phyloP scores from a whole-genome alignment of 30 jellyfish, hydroid and myxozoan species.

The Aurelia aurita region DNA sequence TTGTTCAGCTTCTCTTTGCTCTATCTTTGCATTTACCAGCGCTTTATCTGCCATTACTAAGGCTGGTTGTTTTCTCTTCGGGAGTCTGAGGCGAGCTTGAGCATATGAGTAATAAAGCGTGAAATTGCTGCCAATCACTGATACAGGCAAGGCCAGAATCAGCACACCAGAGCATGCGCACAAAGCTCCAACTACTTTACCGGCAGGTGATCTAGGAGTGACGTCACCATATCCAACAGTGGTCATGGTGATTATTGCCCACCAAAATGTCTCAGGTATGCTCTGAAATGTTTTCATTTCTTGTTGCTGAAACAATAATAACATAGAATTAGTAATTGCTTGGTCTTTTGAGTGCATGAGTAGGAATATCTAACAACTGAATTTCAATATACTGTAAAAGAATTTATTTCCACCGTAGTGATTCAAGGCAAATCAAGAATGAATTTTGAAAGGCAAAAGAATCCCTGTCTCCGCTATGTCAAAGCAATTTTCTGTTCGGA shows the following conservation, averaged over 20 bases:
- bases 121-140: conserved; percentile 96
- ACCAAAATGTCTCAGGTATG: conserved; percentile 91
- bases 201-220: conserved; percentile 87
- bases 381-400: too few relatives aligned
- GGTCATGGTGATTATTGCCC: conserved; percentile 93
- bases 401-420: too few relatives aligned
- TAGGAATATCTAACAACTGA: neutral
- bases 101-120: conserved; percentile 91
- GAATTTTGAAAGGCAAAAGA: too few relatives aligned
- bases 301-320: conserved; percentile 30
- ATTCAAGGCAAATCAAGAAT: too few relatives aligned
- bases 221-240: conserved; percentile 94
- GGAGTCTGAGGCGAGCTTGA: conserved; percentile 91
- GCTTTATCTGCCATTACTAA: conserved; percentile 94
- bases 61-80: conserved; percentile 90
- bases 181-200: conserved; percentile 86
- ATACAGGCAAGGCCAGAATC: conserved; percentile 91
- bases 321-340: neutral
- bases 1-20: conserved; percentile 65
- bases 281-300: conserved; percentile 60
- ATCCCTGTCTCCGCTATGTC: too few relatives aligned
- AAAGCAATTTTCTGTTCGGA: too few relatives aligned
- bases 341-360: neutral
- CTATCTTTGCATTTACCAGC: conserved; percentile 78
- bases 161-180: conserved; percentile 95